Evolutionary conservation across 2,888 invertebrate species (phyloP), one percentile per base, ranked within the genome.

Genomic region (Dendrolimus houi): DNA sequence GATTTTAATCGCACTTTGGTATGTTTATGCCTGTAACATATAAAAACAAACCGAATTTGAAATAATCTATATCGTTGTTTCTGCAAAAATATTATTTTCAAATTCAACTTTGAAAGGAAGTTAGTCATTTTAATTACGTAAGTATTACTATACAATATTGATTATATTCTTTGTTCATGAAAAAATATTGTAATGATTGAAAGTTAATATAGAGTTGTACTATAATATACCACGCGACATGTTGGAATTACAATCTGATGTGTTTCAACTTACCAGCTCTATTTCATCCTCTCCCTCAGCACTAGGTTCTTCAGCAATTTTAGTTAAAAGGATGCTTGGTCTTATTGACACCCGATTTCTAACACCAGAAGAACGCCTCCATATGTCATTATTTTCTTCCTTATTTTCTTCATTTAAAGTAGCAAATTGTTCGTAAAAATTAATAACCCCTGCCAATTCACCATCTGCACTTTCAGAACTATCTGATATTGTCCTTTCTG

Each of bases 381-480:
- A 77, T 52, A 78, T 57, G 52, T 81, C 76, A 10, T 60, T 59
- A 54, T 67, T 60, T 14, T 83, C 85, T 2, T 80, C 77, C 53
- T 81, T 83, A 1, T 64, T 66, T 52, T 87, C 85, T 66, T 87
- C 86, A 9, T 67, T 74, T 52, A 86, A 68, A 56, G 78, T 74
- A 13, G 88, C 83, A 60, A 91, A 87, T 67, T 91, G 91, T 61
- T 91, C 91, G 61, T 89, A 89, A 66, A 91, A 89, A 64, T 90
- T 83, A 14, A 80, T 76, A 10, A 77, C 79, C 12, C 77, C 80
- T 12, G 70, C 66, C 8, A 81, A 60, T 55, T 85, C 84, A n/a
- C 74, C 81, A 42, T 81, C 83, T 17, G 69, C 64, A 59, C 62
- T 74, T 10, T 69, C 64, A 47, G 74, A 74, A 9, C 57, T 56